A percentile compares a stretch with the other conserved stretches of the same genome.
Conservation (phyloP, 2,888 invertebrate species). For the Allygus modestus region DNA sequence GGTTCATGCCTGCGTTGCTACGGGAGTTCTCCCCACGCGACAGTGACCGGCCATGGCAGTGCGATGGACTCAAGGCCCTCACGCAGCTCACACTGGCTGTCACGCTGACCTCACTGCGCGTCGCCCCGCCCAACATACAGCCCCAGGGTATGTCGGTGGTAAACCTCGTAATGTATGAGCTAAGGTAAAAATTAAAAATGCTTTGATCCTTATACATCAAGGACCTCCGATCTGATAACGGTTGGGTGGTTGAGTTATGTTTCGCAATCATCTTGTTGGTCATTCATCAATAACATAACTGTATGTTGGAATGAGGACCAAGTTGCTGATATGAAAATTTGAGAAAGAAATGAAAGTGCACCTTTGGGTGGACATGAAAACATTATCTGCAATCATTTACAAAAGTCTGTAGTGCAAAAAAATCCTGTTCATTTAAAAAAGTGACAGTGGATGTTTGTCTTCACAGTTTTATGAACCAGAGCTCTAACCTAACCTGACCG, state of each 20-base stretch:
- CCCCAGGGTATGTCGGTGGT: constrained; percentile 74
- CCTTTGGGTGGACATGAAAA: too few relatives aligned
- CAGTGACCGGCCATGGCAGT: constrained; percentile 75
- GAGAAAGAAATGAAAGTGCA: too few relatives aligned
- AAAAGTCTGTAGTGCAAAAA: too few relatives aligned
- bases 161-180: too few relatives aligned
- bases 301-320: too few relatives aligned
- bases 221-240: not conserved
- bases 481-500: too few relatives aligned
- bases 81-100: constrained; percentile 85
- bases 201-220: not conserved
- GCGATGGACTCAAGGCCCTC: constrained; percentile 78
- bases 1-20: constrained; percentile 77
- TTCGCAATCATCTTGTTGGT: not conserved
- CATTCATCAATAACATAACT: not conserved
- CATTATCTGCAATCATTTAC: too few relatives aligned
- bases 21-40: constrained; percentile 78
- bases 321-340: too few relatives aligned
- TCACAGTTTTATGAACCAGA: too few relatives aligned
- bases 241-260: not conserved
- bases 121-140: constrained; percentile 78
- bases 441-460: too few relatives aligned
- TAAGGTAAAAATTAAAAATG: too few relatives aligned
- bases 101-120: constrained; percentile 81
- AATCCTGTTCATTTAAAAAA: too few relatives aligned